phyloP scores from a whole-genome alignment of 2,113 vertebrate species.

The Bostrychus sinensis region DNA sequence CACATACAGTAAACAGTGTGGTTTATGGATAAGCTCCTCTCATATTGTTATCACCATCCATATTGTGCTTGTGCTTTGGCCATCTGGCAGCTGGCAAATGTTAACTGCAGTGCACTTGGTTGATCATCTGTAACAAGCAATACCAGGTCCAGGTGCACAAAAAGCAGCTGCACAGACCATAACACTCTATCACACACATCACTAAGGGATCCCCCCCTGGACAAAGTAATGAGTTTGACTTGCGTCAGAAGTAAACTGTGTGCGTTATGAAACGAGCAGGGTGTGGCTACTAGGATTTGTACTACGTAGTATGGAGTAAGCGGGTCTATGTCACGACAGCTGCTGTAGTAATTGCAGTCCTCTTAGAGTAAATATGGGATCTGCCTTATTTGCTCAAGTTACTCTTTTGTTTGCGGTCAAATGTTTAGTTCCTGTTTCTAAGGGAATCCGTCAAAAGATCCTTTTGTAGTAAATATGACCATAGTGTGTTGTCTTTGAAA shows the following conservation, averaged over 20 bases:
- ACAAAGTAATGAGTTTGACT: constrained; percentile 30
- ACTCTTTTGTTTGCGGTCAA: constrained; percentile 36
- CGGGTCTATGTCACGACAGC: constrained; percentile 40
- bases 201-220: constrained; percentile 23
- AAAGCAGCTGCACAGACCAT: constrained; percentile 41
- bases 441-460: background rate
- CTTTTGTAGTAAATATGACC: background rate
- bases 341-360: constrained; percentile 22
- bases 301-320: constrained; percentile 2
- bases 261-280: constrained; percentile 22
- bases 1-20: background rate
- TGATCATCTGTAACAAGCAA: constrained; percentile 63
- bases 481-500: background rate
- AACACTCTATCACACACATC: constrained; percentile 41
- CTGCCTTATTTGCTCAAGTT: constrained; percentile 2
- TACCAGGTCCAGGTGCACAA: constrained; percentile 60
- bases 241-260: constrained; percentile 16
- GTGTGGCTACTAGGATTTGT: constrained; percentile 33
- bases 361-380: constrained; percentile 16
- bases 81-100: constrained; percentile 65
- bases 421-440: constrained; percentile 21
- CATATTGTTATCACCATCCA: constrained; percentile 24
- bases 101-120: constrained; percentile 62
- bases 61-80: constrained; percentile 45
- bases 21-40: constrained; percentile 7